Base-by-base conservation (phyloP, 2,113 vertebrate genomes). In the Ptyas mucosa region DNA sequence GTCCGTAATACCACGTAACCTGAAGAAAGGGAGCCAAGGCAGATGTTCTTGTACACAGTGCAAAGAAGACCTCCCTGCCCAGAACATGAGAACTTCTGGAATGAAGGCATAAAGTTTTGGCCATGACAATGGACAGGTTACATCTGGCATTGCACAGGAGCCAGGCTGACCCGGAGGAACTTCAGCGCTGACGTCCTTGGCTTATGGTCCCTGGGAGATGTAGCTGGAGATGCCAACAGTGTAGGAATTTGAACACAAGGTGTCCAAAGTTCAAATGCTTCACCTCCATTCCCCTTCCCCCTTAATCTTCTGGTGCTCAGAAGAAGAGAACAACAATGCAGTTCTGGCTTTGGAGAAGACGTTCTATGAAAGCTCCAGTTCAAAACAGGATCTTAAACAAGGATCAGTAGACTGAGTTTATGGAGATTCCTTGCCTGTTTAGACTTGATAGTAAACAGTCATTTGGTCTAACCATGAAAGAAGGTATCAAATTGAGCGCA, bases 11-110 rank as follows among this genome's bases (percentile, higher is more conserved):
- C 43, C 43, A 9, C 86, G 51, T 54, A 26, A 24, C n/a, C 58
- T 53, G 87, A 89, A 88, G 53, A 21, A 88, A 61, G 29, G 23
- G 11, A 75, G 61, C 86, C 3, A 91, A 81, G 61, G 29, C 89
- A 89, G 53, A 87, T 93, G 87, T 51, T 89, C 69, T 51, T n/a
- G 1, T 89, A 58, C 90, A 85, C 75, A 89, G 64, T 5, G 43
- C 85, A 23, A 21, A 91, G 58, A 91, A 81, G 75, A 52, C 34
- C 52, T 93, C 52, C 20, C 3, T 52, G 81, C 92, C 92, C 61
- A 86, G 88, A 93, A 90, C 9, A 39, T 61, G 86, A 61, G 24
- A 93, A 55, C 88, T 86, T 85, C 87, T 92, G 87, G 43, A 92
- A 92, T 55, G 88, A 92, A 53, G 29, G 55, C 87, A 64, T 55